Base-by-base conservation (phyloP, 2,113 vertebrate species). In the Parotia lawesii region DNA sequence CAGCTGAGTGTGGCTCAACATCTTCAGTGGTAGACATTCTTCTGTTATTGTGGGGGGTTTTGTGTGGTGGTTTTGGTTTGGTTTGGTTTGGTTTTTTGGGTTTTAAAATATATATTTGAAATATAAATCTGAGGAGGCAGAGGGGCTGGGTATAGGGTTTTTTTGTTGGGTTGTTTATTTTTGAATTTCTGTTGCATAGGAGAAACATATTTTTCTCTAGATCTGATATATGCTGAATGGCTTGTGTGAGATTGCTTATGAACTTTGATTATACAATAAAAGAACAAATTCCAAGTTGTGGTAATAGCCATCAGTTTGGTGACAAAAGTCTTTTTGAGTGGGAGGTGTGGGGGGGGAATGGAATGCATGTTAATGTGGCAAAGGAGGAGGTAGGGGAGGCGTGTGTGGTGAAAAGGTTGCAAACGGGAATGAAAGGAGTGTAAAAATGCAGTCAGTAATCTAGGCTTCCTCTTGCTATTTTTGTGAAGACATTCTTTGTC, bases 191-290 rank as follows among this genome's bases (percentile, higher is more conserved):
- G 15, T 37, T 82, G 60, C 42, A 42, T 15, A 44, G 20, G 12
- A 60, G 15, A 44, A 81, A 66, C 12, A 22, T 54, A 3, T 25
- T 79, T 76, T 58, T 76, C 50, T 60, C 61, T 80, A 28, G 4
- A 82, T 89, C 45, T 84, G 72, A 44, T 86, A 28, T 81, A 57
- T 47, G 56, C 58, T 91, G 95, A 93, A 89, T 88, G 45, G 45
- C 82, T 88, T 85, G 67, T 89, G 28, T 87, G 64, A 94, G 80
- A 93, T 93, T 97, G 87, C 53, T 93, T 90, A 60, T 77, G 45
- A 61, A 89, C 58, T 97, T 96, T 82, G 81, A 96, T 97, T 95
- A 92, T 70, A 88, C 54, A 93, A 64, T 87, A 88, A 96, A 97
- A 97, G 89, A 65, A 85, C 16, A 78, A 96, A 93, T 89, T 94